Base-by-base conservation (phyloP, 2,113 vertebrate genomes). In the Protomyctophum bolini region DNA sequence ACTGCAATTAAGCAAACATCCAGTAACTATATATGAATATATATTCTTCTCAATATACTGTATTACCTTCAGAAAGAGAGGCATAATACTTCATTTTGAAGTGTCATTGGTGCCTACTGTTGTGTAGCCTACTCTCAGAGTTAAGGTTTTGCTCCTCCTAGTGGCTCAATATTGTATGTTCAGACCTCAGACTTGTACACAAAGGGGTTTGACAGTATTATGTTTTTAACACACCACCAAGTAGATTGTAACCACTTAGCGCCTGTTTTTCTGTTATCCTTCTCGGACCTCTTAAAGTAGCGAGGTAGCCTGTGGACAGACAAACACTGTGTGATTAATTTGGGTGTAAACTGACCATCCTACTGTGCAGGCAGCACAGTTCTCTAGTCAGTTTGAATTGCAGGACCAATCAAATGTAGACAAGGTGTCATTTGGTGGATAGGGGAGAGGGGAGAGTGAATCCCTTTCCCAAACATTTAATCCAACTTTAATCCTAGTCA, bases 401-500 rank as follows among this genome's bases (percentile, higher is more conserved):
- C 87, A 95, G 94, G 95, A 94, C 95, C 94, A 95, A 93, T 95
- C 95, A 95, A 95, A 96, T 95, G 95, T 94, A 96, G 95, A 96
- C 94, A 94, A 94, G 93, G 94, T 95, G 95, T 96, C 95, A 90
- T 91, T 96, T 93, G 94, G 87, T 93, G 94, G 94, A 82, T 84
- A 84, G 87, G 81, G 84, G 81, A 88, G 88, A 87, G 79, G 83
- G 76, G 84, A 86, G 88, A 90, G 93, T 94, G 91, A 94, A 95
- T 95, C 95, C 95, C 93, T 95, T 96, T 95, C 94, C 96, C 95
- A 96, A 93, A 97, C 95, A 97, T 96, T 97, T 98, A 99, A 98
- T 98, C 96, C 97, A 96, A 96, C 96, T 98, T 98, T 98, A 98
- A 98, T 98, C 98, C 97, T 95, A 98, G 96, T 98, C 96, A 99